phyloP scores from a whole-genome alignment of 2,797 vertebrate species.

The Rhinoraja longicauda region DNA sequence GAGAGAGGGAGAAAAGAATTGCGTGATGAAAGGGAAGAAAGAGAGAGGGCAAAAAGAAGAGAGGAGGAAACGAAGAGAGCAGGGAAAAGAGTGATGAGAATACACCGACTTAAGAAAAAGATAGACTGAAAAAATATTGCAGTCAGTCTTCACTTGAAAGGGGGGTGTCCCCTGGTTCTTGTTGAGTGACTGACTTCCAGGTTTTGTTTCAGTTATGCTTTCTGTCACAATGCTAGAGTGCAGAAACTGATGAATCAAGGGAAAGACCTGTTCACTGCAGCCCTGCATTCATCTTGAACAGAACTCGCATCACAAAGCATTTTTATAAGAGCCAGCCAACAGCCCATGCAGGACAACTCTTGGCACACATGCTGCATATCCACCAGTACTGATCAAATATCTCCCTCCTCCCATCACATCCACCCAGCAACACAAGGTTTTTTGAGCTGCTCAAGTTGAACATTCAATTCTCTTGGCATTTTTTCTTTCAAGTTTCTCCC shows the following conservation, averaged over 20 bases:
- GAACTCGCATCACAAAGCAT: not conserved
- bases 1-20: too few relatives aligned
- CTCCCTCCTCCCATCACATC: too few relatives aligned
- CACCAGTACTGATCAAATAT: not conserved
- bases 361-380: not conserved
- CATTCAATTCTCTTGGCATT: not conserved
- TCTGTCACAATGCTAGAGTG: not conserved
- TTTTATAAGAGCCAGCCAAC: not conserved
- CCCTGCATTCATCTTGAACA: slow-evolving; percentile 12
- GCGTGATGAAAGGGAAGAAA: too few relatives aligned
- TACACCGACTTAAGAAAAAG: not conserved
- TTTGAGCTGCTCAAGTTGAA: not conserved
- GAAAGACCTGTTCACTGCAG: not conserved
- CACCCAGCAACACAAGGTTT: not conserved
- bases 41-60: not conserved
- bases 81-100: too few relatives aligned
- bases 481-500: not conserved
- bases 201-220: slow-evolving; percentile 38
- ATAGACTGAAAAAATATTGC: slow-evolving; percentile 12
- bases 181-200: slow-evolving; percentile 38
- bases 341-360: not conserved
- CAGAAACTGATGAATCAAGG: slow-evolving; percentile 37
- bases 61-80: too few relatives aligned
- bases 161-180: slow-evolving; percentile 22
- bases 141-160: not conserved